Base-by-base conservation (phyloP, 64 coral and sea anemone genomes). In the Orbicella faveolata region DNA sequence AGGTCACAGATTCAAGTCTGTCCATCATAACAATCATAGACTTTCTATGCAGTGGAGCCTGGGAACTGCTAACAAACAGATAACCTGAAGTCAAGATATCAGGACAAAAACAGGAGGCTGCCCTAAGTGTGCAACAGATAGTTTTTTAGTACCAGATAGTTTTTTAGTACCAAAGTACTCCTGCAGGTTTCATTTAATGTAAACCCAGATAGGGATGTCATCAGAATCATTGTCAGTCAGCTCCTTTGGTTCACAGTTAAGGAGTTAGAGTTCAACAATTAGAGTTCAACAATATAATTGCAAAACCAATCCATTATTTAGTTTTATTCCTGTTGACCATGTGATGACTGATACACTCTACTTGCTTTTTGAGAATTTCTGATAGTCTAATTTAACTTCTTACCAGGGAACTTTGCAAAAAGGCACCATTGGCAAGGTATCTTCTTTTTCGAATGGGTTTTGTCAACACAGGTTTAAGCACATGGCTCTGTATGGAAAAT, bases 111-210 rank as follows among this genome's bases (percentile, higher is more conserved):
- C 30, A 30, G 30, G 30, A 30, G 30, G 30, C 30, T 30, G 30
- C 0, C 30, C 30, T 30, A 30, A 30, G 30, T 30, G 30, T 30
- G 30, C 30, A 30, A 30, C 30, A 30, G 30, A 30, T 30, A 30
- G 30, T 30, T 30, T 30, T 30, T 30, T 30, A 39, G 37, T 2
- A 39, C 4, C 37, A 2, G 37, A 39, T 4, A 1, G 4, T 39
- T 39, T 39, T n/a, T n/a, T n/a, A n/a, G n/a, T n/a, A n/a, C n/a
- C n/a, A n/a, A n/a, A n/a, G n/a, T n/a, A n/a, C 84, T 84, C 80
- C 21, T 84, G 80, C 68, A 91, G n/a, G 89, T 80, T 70, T 69
- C 77, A 76, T 91, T 67, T 10, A 79, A 91, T 39, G 74, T 81
- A 93, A 1, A 93, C 16, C 44, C 73, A 36, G 34, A 93, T n/a